Base-by-base conservation (phyloP, 2,888 invertebrate genomes). In the Pherbina coryleti region DNA sequence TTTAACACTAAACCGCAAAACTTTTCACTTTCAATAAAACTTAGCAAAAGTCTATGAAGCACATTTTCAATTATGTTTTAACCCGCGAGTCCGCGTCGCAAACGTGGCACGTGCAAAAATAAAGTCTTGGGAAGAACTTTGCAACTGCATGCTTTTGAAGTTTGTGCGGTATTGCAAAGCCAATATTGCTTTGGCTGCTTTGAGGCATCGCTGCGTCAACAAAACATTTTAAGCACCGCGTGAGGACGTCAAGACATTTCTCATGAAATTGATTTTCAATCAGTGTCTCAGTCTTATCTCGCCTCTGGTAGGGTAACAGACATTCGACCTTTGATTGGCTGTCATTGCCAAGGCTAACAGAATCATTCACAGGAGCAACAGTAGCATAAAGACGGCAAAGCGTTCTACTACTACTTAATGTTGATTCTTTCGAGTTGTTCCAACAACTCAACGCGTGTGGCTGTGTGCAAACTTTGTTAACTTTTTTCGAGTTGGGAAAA, bases 181-280 rank as follows among this genome's bases (percentile, higher is more conserved):
- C 22, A 55, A 5, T 19, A 11, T 44, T 44, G 44, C 44, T 44
- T 44, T 44, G 11, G 14, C 44, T 44, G 14, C 44, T 44, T 44
- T 44, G 44, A 44, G 44, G 44, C 11, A 14, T 8, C 8, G 17
- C 57, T 25, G 57, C 5, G 19, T n/a, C 19, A 19, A 22, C 57
- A 22, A n/a, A 55, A 22, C 19, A 9, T 25, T 60, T 28, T 60
- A 25, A 22, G 22, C 37, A 19, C n/a, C 67, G 44, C 22, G 67
- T 55, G 53, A 28, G 31, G 8, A 31, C 31, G 4, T n/a, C 37
- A 31, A n/a, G 17, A 22, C 17, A 44, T n/a, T 34, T 34, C 31
- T n/a, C 28, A 51, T 57, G 44, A 34, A 67, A 72, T 75, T 75
- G 74, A 75, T 75, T 75, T 75, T 75, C 74, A 75, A 75, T 75